Conservation (phyloP, 2,113 vertebrate species). For the Psettodes erumei region DNA sequence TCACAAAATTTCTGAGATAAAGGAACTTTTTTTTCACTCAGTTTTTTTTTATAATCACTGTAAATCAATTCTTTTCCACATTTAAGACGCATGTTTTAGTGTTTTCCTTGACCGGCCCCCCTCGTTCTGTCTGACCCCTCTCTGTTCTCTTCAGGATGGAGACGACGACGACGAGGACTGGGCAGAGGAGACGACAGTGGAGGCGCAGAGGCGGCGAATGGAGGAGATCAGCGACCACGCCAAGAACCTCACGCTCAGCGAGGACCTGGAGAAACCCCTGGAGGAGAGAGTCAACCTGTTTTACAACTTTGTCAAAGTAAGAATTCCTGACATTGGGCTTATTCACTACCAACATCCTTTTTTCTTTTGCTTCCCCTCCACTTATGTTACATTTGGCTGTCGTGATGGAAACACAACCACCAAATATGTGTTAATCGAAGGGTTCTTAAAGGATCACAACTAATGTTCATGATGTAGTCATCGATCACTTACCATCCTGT, state of each 20-base stretch:
- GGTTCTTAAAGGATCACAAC: no score
- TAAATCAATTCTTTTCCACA: background rate
- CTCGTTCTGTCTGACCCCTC: background rate
- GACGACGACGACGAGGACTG: conserved; percentile 96
- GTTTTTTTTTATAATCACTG: background rate
- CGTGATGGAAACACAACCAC: background rate
- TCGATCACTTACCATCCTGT: no score
- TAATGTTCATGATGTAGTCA: no score
- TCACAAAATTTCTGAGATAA: no score
- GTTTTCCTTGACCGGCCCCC: no score
- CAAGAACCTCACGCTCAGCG: conserved; percentile 95
- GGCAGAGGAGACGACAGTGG: conserved; percentile 97
- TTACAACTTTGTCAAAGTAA: conserved; percentile 97
- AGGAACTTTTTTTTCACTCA: background rate
- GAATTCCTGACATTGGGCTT: background rate
- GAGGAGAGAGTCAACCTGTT: conserved; percentile 96
- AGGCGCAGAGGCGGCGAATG: conserved; percentile 95
- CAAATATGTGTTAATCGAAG: no score
- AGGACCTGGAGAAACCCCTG: conserved; percentile 93
- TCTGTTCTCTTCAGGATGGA: conserved; percentile 80
- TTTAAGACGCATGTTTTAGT: no score
- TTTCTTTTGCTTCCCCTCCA: background rate
- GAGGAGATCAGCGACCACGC: conserved; percentile 98
- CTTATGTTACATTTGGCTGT: background rate
- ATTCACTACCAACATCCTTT: background rate